These are phyloP conservation scores for Diaprepes abbreviatus DNA, from an alignment of 2,888 invertebrate genomes.

Conservation along the genomic window DNA sequence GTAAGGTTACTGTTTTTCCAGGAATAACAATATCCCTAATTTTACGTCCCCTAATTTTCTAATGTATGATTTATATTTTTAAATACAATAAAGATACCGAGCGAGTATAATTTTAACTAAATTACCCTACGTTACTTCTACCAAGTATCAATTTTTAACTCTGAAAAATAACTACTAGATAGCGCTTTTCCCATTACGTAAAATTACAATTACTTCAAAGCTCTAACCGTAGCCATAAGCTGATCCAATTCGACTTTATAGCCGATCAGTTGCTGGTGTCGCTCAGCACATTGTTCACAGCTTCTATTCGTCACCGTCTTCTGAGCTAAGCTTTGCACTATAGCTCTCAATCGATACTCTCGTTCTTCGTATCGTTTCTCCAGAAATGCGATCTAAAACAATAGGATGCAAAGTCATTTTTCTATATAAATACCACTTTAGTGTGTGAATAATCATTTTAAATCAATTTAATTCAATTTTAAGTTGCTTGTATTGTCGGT, in stretches of 20 bases:
- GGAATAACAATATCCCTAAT: no score
- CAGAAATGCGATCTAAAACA: constrained; percentile 64
- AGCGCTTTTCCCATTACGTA: neutral
- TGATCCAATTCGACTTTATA: constrained; percentile 68
- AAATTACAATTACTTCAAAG: constrained; percentile 54
- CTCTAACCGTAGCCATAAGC: constrained; percentile 64
- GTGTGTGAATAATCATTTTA: no score
- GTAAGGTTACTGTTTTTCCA: no score
- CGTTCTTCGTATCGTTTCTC: constrained; percentile 69
- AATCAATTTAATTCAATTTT: no score
- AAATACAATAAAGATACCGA: no score
- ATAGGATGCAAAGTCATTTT: no score
- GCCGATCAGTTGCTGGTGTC: constrained; percentile 65
- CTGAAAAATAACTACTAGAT: neutral
- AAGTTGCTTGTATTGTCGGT: no score
- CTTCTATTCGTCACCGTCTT: constrained; percentile 63
- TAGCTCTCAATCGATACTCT: constrained; percentile 67
- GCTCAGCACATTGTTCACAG: constrained; percentile 65
- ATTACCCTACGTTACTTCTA: neutral
- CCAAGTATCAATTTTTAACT: neutral
- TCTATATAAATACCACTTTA: no score
- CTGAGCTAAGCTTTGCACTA: constrained; percentile 67
- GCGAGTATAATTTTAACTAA: no score
- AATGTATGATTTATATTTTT: no score
- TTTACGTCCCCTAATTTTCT: no score